These are phyloP conservation scores for Xestia sexstrigata DNA, from an alignment of 2,888 invertebrate genomes.

Conservation along the genomic window DNA sequence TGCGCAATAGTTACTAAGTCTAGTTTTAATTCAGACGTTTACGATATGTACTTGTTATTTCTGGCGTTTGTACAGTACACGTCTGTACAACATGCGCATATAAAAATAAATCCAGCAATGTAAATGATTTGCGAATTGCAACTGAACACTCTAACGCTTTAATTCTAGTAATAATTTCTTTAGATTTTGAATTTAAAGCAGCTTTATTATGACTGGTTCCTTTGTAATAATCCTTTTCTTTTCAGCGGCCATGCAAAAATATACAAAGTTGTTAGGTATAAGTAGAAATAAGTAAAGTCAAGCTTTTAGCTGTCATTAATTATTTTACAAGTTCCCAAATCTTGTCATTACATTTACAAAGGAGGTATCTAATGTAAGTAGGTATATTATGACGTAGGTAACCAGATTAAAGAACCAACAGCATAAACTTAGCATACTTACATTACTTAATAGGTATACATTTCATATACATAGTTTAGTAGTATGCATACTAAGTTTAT, in stretches of 20 bases:
- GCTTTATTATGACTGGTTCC: slow-evolving; percentile 19
- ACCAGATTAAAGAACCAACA: slow-evolving; percentile 47
- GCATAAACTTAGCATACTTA: slow-evolving; percentile 35
- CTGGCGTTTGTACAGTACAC: slow-evolving; percentile 65
- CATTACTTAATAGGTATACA: slow-evolving; percentile 38
- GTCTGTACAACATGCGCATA: slow-evolving; percentile 38
- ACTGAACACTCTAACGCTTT: background rate
- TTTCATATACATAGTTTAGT: slow-evolving; percentile 30
- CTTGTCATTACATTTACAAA: slow-evolving; percentile 46
- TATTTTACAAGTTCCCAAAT: slow-evolving; percentile 39
- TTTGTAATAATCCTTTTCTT: slow-evolving; percentile 3
- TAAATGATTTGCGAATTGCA: no score
- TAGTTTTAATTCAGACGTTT: slow-evolving; percentile 81
- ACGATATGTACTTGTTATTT: slow-evolving; percentile 82
- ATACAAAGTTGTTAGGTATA: slow-evolving; percentile 25
- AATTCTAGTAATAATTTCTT: slow-evolving; percentile 6
- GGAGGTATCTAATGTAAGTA: background rate
- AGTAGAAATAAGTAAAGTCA: slow-evolving; percentile 20
- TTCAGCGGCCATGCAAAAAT: slow-evolving; percentile 32
- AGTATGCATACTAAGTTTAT: slow-evolving; percentile 17
- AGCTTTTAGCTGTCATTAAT: slow-evolving; percentile 51
- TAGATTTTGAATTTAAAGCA: slow-evolving; percentile 23
- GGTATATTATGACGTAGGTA: slow-evolving; percentile 47
- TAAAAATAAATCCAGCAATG: no score
- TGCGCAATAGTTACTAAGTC: slow-evolving; percentile 82